These are phyloP conservation scores for rat (Rattus norvegicus) DNA, from an alignment of 2,113 vertebrate genomes.

Conservation along the genomic window GRCr8 NC_086035.1:15416001-15416500, in stretches of 20 bases:
- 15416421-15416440: neutral
- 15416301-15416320: neutral
- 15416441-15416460: neutral
- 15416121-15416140: neutral
- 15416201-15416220: slow-evolving; percentile 97
- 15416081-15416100: neutral
- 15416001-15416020: neutral
- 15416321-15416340: neutral
- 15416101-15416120: neutral
- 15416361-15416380: neutral
- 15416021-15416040: neutral
- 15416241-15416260: neutral
- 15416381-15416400: neutral
- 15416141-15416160: slow-evolving; percentile 73
- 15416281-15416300: neutral
- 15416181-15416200: slow-evolving; percentile 96
- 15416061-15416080: neutral
- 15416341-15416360: neutral
- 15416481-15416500: neutral
- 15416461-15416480: neutral
- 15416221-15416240: slow-evolving; percentile 84
- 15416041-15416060: neutral
- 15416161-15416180: slow-evolving; percentile 99
- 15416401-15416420: neutral
- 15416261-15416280: neutral